These are phyloP conservation scores for Cricetomys ansorgei DNA, from an alignment of 2,113 vertebrate genomes.

Conservation along the genomic window DNA sequence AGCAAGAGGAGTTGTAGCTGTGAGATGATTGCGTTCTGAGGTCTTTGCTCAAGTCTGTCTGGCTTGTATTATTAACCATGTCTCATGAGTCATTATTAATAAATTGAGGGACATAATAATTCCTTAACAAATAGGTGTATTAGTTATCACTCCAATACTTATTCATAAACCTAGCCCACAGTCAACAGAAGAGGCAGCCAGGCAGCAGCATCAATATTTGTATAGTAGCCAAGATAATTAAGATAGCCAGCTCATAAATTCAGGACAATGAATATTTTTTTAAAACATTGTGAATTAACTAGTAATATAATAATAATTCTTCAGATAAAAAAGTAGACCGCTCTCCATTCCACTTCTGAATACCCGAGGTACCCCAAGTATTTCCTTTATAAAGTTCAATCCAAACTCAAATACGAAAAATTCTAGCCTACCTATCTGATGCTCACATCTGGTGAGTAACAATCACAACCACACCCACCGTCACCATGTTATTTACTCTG, in stretches of 20 bases:
- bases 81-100: too few relatives aligned
- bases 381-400: background rate
- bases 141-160: too few relatives aligned
- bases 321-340: background rate
- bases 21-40: too few relatives aligned
- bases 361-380: background rate
- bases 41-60: too few relatives aligned
- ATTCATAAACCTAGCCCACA: background rate
- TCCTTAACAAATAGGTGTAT: background rate
- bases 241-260: background rate
- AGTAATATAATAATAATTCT: background rate
- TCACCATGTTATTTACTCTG: background rate
- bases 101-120: too few relatives aligned
- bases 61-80: too few relatives aligned
- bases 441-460: background rate
- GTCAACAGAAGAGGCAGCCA: too few relatives aligned
- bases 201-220: background rate
- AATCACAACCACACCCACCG: background rate
- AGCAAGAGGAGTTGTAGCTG: too few relatives aligned
- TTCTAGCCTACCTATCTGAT: background rate
- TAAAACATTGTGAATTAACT: background rate
- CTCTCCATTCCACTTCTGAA: background rate
- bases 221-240: background rate
- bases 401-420: background rate
- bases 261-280: background rate